Evolutionary conservation across 2,888 invertebrate species (phyloP).

Genomic region (Embidobia sp.): DNA sequence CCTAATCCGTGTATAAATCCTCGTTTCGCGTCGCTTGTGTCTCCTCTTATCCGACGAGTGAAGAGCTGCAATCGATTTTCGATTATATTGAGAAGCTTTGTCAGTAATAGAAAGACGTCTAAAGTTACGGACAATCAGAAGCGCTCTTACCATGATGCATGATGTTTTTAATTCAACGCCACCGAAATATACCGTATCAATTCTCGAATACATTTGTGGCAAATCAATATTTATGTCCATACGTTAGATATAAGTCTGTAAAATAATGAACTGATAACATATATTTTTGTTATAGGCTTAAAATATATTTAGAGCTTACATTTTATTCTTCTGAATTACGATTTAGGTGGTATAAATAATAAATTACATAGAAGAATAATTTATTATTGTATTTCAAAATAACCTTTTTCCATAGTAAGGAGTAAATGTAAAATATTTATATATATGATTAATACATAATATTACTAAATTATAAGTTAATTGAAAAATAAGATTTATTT

Average conservation of each 20-base stretch:
- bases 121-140: slow-evolving; percentile 37
- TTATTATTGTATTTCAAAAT: too few species aligned
- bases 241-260: not conserved
- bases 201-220: slow-evolving; percentile 16
- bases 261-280: too few species aligned
- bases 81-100: slow-evolving; percentile 69
- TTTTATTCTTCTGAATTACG: too few species aligned
- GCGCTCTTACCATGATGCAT: slow-evolving; percentile 21
- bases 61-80: slow-evolving; percentile 71
- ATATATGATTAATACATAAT: too few species aligned
- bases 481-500: too few species aligned
- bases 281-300: too few species aligned
- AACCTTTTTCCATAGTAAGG: too few species aligned
- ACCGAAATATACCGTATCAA: slow-evolving; percentile 19
- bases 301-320: too few species aligned
- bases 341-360: too few species aligned
- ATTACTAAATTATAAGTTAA: too few species aligned
- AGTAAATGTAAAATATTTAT: too few species aligned
- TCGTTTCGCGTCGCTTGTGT: slow-evolving; percentile 67
- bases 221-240: slow-evolving; percentile 9
- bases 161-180: slow-evolving; percentile 23
- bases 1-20: slow-evolving; percentile 70
- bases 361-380: too few species aligned
- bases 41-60: slow-evolving; percentile 47
- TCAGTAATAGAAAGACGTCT: slow-evolving; percentile 58